Evolutionary conservation across 2,113 vertebrate genomes (phyloP).

Genomic region (Riparia riparia): DNA sequence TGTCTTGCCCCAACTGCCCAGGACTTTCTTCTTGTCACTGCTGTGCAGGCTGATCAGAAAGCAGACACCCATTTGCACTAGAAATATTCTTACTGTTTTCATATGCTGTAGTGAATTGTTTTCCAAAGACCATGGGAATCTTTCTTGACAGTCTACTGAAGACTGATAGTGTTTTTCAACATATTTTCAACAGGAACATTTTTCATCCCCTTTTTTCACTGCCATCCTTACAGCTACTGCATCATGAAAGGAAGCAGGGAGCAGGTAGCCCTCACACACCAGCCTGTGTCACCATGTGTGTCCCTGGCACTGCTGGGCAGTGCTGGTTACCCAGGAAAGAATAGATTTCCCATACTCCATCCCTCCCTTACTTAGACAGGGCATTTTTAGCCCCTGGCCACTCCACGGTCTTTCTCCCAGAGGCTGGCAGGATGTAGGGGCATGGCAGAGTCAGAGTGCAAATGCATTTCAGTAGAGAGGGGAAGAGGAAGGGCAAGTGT

Average conservation of each 20-base stretch:
- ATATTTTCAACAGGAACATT: background rate
- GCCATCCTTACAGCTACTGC: background rate
- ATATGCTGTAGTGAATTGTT: background rate
- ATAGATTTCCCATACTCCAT: background rate
- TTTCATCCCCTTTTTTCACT: background rate
- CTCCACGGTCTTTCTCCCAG: background rate
- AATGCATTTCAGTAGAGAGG: conserved; percentile 46
- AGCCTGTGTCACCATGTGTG: accelerated
- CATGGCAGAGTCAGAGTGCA: conserved; percentile 9
- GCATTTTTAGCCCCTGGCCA: background rate
- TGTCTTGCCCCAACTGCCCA: background rate
- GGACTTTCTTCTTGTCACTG: background rate
- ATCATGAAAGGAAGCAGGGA: background rate
- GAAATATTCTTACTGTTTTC: background rate
- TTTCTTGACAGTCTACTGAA: background rate
- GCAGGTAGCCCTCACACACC: background rate
- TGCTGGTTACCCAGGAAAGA: background rate
- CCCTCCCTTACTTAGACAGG: background rate
- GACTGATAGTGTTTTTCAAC: background rate
- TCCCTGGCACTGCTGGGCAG: background rate
- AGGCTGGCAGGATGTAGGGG: background rate
- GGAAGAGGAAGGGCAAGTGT: conserved; percentile 68
- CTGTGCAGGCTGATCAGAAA: background rate
- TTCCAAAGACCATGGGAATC: background rate
- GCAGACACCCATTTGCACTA: background rate